Evolutionary conservation across 37 sponge, comb jelly and placozoan species (phyloP), one percentile per base, ranked within the genome.

Genomic region (Agelas oroides): DNA sequence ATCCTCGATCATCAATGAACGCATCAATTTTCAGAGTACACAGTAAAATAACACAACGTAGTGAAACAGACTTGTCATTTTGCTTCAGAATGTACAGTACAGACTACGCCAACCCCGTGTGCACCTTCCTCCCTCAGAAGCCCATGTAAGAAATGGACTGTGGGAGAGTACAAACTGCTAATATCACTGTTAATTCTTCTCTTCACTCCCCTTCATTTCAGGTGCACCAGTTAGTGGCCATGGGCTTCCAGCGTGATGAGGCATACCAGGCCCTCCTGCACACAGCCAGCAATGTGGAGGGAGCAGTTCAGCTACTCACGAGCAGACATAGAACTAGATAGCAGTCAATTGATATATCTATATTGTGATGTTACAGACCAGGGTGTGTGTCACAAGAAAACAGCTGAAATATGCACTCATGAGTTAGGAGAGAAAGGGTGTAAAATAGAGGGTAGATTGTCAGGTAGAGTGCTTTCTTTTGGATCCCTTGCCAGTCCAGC

Each of bases 171-270:
- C n/a, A n/a, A n/a, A n/a, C n/a, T n/a, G n/a, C n/a, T n/a, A n/a
- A n/a, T n/a, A n/a, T n/a, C n/a, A n/a, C n/a, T n/a, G n/a, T n/a
- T n/a, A n/a, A n/a, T n/a, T n/a, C n/a, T n/a, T n/a, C n/a, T n/a
- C n/a, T n/a, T n/a, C n/a, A n/a, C n/a, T n/a, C 46, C 46, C 8
- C 8, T 46, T 46, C 46, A 3, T 8, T 53, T 2, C 46, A 79
- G 77, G 69, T 89, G 14, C 55, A 76, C 14, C 90, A 74, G 67
- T 56, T 89, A 79, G 55, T 56, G 28, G 66, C 28, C 27, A 89
- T 89, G 85, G 90, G 90, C 23, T 89, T 89, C 65, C 31, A 40
- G 17, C 53, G 19, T 31, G 40, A 73, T 25, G 79, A 89, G 23
- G 38, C 79, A 17, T 30, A 54, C 5, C 39, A 64, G 33, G 90